Evolutionary conservation across 2,888 invertebrate species (phyloP).

Genomic region (Chironomus tentans): DNA sequence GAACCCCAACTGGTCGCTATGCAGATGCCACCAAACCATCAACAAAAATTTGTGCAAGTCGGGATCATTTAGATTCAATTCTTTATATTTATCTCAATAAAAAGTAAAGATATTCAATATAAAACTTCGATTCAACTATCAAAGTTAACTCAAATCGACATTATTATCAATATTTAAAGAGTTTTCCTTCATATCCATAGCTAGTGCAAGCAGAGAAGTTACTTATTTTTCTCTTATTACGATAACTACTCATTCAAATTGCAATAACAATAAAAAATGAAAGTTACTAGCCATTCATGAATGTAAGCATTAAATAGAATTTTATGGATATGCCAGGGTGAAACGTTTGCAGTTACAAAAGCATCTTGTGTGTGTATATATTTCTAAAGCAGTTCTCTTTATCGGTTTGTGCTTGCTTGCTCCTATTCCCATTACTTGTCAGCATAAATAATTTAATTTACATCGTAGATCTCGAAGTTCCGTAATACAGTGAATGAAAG

Average conservation of each 20-base stretch:
- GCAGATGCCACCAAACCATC: too few species aligned
- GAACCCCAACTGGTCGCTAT: too few species aligned
- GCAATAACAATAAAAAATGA: conserved; percentile 26
- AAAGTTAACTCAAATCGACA: too few species aligned
- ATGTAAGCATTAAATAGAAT: conserved; percentile 24
- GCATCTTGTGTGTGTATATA: not conserved
- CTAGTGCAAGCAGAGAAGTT: not conserved
- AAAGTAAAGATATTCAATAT: too few species aligned
- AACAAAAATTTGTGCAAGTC: too few species aligned
- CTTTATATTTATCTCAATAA: too few species aligned
- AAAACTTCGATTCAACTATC: too few species aligned
- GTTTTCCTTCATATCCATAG: not conserved
- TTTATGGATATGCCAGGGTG: not conserved
- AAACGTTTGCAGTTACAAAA: not conserved
- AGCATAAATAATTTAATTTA: conserved; percentile 21
- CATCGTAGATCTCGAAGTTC: not conserved
- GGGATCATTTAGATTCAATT: too few species aligned
- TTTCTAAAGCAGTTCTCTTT: not conserved
- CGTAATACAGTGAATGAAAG: too few species aligned
- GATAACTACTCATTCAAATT: conserved; percentile 6
- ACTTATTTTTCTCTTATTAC: not conserved
- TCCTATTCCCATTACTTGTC: not conserved
- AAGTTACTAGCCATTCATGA: conserved; percentile 17
- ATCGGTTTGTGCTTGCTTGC: not conserved
- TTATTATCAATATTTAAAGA: not conserved